Conservation (phyloP, 2,113 vertebrate species). For the Apodemus sylvaticus region DNA sequence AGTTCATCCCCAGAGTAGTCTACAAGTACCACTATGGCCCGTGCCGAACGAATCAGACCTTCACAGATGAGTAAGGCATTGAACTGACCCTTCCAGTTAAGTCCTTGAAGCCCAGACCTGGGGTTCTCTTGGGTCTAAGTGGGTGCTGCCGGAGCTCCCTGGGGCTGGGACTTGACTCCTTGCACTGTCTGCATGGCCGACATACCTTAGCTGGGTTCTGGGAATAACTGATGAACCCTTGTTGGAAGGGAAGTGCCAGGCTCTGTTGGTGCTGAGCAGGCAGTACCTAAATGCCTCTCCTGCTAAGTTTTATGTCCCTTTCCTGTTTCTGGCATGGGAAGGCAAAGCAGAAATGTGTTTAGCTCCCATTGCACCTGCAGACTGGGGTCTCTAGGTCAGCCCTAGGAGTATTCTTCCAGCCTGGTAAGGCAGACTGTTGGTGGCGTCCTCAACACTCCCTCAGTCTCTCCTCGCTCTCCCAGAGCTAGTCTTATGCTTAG, state of each 20-base stretch:
- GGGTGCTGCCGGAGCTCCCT: too few relatives aligned
- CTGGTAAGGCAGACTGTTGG: neutral
- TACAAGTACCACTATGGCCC: constrained; percentile 93
- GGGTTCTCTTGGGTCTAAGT: neutral
- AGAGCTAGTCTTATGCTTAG: neutral
- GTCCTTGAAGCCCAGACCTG: neutral
- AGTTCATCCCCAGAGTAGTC: constrained; percentile 94
- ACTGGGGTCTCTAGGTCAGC: neutral
- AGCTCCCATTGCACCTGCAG: neutral
- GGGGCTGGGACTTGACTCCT: neutral
- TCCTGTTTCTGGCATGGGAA: neutral
- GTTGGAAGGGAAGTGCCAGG: neutral
- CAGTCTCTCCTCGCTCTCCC: neutral
- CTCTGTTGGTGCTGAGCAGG: neutral
- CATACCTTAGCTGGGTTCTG: neutral
- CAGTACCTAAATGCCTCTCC: neutral
- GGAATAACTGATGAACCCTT: neutral
- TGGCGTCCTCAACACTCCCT: too few relatives aligned
- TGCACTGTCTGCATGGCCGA: neutral
- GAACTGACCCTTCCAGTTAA: neutral
- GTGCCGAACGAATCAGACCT: constrained; percentile 68
- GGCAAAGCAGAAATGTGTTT: neutral
- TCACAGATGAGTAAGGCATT: constrained; percentile 85
- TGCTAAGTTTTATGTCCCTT: neutral
- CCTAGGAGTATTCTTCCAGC: neutral